Conservation (phyloP, 2,797 vertebrate species). For the Neoniphon sammara region DNA sequence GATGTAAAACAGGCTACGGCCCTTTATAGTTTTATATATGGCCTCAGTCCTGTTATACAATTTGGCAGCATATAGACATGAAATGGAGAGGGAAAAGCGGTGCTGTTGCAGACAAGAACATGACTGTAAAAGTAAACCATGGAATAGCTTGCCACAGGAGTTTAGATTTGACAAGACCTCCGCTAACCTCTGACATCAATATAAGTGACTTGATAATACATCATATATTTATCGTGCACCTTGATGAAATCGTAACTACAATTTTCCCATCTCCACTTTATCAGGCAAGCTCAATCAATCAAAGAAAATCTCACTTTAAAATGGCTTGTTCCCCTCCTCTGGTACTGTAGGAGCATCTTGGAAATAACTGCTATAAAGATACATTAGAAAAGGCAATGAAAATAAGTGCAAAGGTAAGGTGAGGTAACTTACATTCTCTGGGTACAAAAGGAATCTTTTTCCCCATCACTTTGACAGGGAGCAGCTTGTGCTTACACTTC, state of each 20-base stretch:
- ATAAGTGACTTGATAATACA: slow-evolving; percentile 34
- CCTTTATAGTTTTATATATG: slow-evolving; percentile 57
- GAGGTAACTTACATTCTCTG: slow-evolving; percentile 81
- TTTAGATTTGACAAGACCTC: neutral
- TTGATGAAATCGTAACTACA: slow-evolving; percentile 11
- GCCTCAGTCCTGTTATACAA: slow-evolving; percentile 29
- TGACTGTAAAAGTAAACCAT: slow-evolving; percentile 2
- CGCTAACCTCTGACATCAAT: slow-evolving; percentile 27
- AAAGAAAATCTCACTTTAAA: neutral
- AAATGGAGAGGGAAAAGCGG: neutral
- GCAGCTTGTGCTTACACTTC: slow-evolving; percentile 85
- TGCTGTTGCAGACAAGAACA: slow-evolving; percentile 21
- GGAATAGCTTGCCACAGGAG: slow-evolving; percentile 28
- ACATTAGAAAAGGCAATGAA: neutral
- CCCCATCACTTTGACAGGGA: slow-evolving; percentile 85
- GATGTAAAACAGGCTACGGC: slow-evolving; percentile 39
- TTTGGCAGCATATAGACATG: slow-evolving; percentile 29
- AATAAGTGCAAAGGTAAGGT: slow-evolving; percentile 1
- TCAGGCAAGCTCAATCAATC: slow-evolving; percentile 14
- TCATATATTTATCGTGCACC: slow-evolving; percentile 11
- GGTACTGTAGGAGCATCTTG: neutral
- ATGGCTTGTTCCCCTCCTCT: slow-evolving; percentile 19
- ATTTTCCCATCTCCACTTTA: slow-evolving; percentile 15
- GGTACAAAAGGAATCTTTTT: slow-evolving; percentile 83
- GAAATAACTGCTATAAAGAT: neutral